These are phyloP conservation scores for Dallia pectoralis DNA, from an alignment of 2,797 vertebrate species.

Conservation along the genomic window DNA sequence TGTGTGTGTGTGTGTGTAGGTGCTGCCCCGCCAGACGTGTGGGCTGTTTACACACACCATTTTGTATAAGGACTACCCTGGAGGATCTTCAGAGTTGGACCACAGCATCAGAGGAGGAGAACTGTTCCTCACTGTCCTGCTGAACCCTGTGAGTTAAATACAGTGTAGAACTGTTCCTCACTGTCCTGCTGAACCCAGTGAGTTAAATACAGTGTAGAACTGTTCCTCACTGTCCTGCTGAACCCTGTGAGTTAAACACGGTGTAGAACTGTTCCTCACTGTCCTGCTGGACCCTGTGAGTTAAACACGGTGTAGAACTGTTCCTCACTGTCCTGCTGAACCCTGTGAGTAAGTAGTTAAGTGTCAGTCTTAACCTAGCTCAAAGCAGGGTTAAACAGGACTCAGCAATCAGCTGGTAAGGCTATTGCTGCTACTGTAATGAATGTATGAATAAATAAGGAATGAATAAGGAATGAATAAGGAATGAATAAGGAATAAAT, in stretches of 20 bases:
- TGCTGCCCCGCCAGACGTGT: constrained; percentile 96
- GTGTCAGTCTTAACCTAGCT: too few relatives aligned
- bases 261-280: constrained; percentile 96
- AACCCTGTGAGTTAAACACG: constrained; percentile 88
- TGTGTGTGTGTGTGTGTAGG: constrained; percentile 70
- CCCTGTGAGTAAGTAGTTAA: too few relatives aligned
- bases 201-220: constrained; percentile 74
- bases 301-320: constrained; percentile 42
- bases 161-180: constrained; percentile 85
- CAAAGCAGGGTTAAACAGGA: too few relatives aligned
- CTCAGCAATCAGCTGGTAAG: too few relatives aligned
- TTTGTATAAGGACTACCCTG: constrained; percentile 98
- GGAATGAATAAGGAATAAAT: too few relatives aligned
- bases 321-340: too few relatives aligned
- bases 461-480: too few relatives aligned
- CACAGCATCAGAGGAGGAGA: constrained; percentile 95
- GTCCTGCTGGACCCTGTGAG: constrained; percentile 95
- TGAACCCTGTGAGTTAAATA: constrained; percentile 88
- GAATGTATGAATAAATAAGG: too few relatives aligned
- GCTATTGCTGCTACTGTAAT: too few relatives aligned
- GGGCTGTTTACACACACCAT: constrained; percentile 98
- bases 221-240: constrained; percentile 94
- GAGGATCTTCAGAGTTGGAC: constrained; percentile 93
- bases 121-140: constrained; percentile 93
- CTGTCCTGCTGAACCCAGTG: constrained; percentile 95